Evolutionary conservation across 2,888 invertebrate genomes (phyloP).

Genomic region (Ashinkailepas kermadecensis): DNA sequence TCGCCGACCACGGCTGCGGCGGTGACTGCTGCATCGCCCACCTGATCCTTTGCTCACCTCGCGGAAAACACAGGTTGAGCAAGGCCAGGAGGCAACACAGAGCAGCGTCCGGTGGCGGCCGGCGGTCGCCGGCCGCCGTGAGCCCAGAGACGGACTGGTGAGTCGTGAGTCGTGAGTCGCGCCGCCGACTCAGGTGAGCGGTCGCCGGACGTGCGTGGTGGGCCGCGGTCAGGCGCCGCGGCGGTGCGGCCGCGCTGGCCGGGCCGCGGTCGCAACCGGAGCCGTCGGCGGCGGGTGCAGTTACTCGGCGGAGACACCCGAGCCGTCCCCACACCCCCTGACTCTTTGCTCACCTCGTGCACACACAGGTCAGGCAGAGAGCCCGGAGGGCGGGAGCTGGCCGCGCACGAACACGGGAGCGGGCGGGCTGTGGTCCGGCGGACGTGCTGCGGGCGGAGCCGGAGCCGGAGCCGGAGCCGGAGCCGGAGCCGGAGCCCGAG

Average conservation of each 20-base stretch:
- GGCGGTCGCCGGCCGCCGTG: too few species aligned
- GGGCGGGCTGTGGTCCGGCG: too few species aligned
- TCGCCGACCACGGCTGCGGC: not conserved
- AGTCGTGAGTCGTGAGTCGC: too few species aligned
- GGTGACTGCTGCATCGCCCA: not conserved
- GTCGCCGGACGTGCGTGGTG: not conserved
- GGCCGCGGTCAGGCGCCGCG: not conserved
- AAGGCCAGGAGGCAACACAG: constrained; percentile 14
- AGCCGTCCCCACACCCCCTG: constrained; percentile 6
- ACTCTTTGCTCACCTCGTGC: constrained; percentile 7
- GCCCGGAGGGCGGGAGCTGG: not conserved
- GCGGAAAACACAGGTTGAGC: not conserved
- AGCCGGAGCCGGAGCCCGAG: too few species aligned
- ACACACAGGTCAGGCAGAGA: constrained; percentile 3
- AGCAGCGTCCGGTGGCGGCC: not conserved
- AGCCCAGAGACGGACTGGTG: too few species aligned
- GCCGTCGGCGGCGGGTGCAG: not conserved
- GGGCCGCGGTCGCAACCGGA: not conserved
- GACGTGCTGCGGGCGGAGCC: too few species aligned
- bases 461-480: too few species aligned
- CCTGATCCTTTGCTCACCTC: constrained; percentile 18
- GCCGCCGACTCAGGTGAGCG: not conserved
- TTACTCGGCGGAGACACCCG: not conserved
- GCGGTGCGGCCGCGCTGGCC: too few species aligned
- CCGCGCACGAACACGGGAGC: not conserved